Evolutionary conservation across 2,113 vertebrate species (phyloP).

Genomic region (Notothenia rossii): DNA sequence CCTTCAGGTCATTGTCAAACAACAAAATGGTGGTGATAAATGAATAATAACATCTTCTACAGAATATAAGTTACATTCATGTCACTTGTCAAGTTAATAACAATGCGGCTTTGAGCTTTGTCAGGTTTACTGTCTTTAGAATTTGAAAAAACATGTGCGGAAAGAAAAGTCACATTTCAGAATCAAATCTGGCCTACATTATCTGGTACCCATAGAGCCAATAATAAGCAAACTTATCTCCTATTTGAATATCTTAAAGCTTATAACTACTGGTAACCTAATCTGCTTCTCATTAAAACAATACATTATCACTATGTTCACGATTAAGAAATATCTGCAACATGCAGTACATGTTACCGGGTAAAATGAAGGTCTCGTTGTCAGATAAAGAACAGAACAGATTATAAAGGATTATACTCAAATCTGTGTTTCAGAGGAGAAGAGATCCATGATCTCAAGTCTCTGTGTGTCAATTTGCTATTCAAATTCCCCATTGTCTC

Average conservation of each 20-base stretch:
- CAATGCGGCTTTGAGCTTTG: slow-evolving; percentile 52
- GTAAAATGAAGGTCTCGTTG: slow-evolving; percentile 23
- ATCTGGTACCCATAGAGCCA: not conserved
- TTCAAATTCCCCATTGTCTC: not conserved
- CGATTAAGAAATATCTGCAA: slow-evolving; percentile 46
- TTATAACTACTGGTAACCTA: slow-evolving; percentile 32
- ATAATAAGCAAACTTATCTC: not conserved
- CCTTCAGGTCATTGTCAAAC: slow-evolving; percentile 53
- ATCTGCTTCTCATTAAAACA: slow-evolving; percentile 20
- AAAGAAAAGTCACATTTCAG: slow-evolving; percentile 52
- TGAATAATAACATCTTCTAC: slow-evolving; percentile 33
- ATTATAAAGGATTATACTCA: slow-evolving; percentile 7
- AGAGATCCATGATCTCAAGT: slow-evolving; percentile 7
- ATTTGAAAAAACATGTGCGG: slow-evolving; percentile 18
- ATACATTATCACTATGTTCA: slow-evolving; percentile 24
- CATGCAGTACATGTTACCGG: slow-evolving; percentile 51
- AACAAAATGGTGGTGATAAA: slow-evolving; percentile 42
- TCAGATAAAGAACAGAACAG: slow-evolving; percentile 21
- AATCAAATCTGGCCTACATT: slow-evolving; percentile 35
- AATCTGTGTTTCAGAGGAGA: slow-evolving; percentile 15
- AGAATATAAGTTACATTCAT: slow-evolving; percentile 60
- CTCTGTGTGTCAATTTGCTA: not conserved
- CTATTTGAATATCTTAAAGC: slow-evolving; percentile 31
- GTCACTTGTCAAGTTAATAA: slow-evolving; percentile 44
- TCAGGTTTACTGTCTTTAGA: slow-evolving; percentile 9